phyloP scores from a whole-genome alignment of 2,113 vertebrate species.

The cattle (Bos taurus) region ARS-UCD2.0 NC_037328.1:97930501-97931000 shows the following conservation, averaged over 20 bases:
- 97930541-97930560: background rate
- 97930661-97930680: background rate
- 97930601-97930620: background rate
- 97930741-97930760: background rate
- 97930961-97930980: conserved; percentile 31
- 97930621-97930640: background rate
- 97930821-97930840: conserved; percentile 28
- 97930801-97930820: conserved; percentile 44
- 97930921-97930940: conserved; percentile 55
- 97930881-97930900: conserved; percentile 38
- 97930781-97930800: conserved; percentile 16
- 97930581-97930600: background rate
- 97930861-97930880: conserved; percentile 49
- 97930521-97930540: background rate
- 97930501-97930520: background rate
- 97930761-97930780: conserved; percentile 14
- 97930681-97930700: background rate
- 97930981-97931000: background rate
- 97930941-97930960: conserved; percentile 53
- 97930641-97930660: background rate
- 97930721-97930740: background rate
- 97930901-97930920: conserved; percentile 51
- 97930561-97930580: background rate
- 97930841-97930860: conserved; percentile 26
- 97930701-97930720: background rate